Conservation (phyloP, 2,888 invertebrate species). For the Podabrus alpinus region DNA sequence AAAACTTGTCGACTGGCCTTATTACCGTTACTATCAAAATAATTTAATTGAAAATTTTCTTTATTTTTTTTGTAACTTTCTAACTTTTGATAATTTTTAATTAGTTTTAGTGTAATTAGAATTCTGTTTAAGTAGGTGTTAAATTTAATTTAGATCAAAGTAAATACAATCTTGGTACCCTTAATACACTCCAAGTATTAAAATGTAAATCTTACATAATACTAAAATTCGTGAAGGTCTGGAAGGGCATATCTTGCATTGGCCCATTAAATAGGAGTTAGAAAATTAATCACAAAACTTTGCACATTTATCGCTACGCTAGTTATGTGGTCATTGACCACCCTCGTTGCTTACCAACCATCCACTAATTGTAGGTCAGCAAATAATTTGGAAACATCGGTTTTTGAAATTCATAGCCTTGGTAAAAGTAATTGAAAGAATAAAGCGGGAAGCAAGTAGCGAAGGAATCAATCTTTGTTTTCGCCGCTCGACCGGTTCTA, state of each 20-base stretch:
- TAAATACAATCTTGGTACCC: background rate
- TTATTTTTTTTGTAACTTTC: background rate
- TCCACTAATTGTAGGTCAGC: background rate
- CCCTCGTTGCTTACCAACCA: background rate
- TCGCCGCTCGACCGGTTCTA: conserved; percentile 9
- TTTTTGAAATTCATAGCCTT: background rate
- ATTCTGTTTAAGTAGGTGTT: background rate
- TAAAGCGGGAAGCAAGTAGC: conserved; percentile 4
- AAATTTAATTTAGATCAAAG: background rate
- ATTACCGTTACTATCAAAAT: too few relatives aligned
- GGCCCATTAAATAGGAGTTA: conserved; percentile 12
- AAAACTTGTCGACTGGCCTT: too few relatives aligned
- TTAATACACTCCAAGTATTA: background rate
- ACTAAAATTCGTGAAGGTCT: background rate
- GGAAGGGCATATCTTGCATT: background rate
- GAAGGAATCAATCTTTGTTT: conserved; percentile 17
- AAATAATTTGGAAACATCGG: background rate
- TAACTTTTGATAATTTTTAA: background rate
- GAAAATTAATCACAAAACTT: conserved; percentile 16
- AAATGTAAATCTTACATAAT: background rate
- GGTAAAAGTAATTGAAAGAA: conserved; percentile 16
- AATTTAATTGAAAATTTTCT: background rate
- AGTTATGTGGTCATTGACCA: conserved; percentile 11
- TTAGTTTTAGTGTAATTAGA: background rate
- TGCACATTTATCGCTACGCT: conserved; percentile 7